Evolutionary conservation across 1,140 invertebrate genomes (phyloP), one percentile per base, ranked within the genome.

Genomic region (Diploscapter pachys): DNA sequence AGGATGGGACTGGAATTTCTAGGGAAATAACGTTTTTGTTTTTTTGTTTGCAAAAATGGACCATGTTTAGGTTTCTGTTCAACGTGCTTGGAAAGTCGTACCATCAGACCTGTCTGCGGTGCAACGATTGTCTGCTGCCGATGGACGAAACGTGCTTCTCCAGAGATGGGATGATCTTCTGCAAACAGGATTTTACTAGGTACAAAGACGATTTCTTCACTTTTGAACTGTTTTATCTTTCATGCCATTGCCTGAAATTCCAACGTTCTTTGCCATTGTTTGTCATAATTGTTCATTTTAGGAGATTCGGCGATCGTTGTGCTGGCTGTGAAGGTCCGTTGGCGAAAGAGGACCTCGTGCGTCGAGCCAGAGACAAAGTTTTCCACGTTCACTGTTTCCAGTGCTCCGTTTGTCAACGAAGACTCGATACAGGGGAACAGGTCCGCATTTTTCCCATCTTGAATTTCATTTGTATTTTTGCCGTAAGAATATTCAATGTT

Each of bases 101-200:
- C 69, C 75, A 76, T 64, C 53, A 71, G 53, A 65, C 69, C 9
- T 76, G 75, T 76, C 75, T 76, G 13, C 75, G 75, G 52, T 76
- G 75, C 53, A 72, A 63, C 57, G 75, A 76, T 49, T 76, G 75
- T 72, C 51, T 63, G 31, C 56, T 51, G 5, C 75, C 69, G 8
- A 71, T 76, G 63, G 61, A 61, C 8, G 93, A 96, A 85, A 98
- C 96, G 87, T 99, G 96, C 88, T 99, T 96, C 86, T 92, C 93
- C 8, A 91, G 93, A 77, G 95, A 96, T 85, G 94, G 94, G 69
- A 91, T 95, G 83, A 91, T 98, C 2, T 97, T 94, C 87, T 99
- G 96, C 88, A 96, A 95, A 82, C 94, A 97, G 80, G 95, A 99
- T 86, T 99, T 98, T 89, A 97, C 96, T 91, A 96, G 95, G 95